A percentile compares a stretch with the other conserved stretches of the same genome.
phyloP scores from a whole-genome alignment of 2,888 invertebrate genomes.

The Drosophila helvetica region DNA sequence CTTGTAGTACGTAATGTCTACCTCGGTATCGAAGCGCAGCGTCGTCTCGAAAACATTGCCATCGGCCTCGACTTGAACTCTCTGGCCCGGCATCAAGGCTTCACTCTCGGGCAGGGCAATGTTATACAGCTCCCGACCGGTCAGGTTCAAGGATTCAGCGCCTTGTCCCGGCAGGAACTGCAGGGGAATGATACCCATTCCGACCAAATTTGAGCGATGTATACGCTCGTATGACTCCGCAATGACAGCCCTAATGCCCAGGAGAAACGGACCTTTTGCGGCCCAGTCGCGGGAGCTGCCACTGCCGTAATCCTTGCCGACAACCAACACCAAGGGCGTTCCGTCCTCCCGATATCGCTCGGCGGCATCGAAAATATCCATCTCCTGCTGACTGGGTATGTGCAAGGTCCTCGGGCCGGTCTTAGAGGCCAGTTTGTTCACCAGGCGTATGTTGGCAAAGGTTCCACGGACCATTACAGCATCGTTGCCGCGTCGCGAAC shows the following conservation, averaged over 20 bases:
- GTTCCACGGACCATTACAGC: conserved; percentile 87
- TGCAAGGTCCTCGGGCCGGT: conserved; percentile 87
- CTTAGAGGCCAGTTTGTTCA: conserved; percentile 82
- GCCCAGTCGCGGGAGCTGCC: conserved; percentile 84
- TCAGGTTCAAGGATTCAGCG: conserved; percentile 91
- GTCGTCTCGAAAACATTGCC: conserved; percentile 90
- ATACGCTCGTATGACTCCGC: conserved; percentile 99
- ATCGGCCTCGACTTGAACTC: conserved; percentile 89
- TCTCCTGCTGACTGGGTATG: conserved; percentile 87
- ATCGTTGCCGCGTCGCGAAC: conserved; percentile 98
- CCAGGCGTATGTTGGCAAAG: conserved; percentile 40
- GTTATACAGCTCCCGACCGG: conserved; percentile 91
- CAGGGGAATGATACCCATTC: conserved; percentile 98
- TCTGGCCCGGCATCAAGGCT: conserved; percentile 89
- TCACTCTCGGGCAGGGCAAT: conserved; percentile 88
- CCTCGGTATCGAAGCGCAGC: conserved; percentile 97
- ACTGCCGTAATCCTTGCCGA: conserved; percentile 91
- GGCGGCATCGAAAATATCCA: conserved; percentile 43
- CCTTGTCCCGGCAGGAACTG: conserved; percentile 93
- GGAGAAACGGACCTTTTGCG: conserved; percentile 97
- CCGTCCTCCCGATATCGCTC: conserved; percentile 27
- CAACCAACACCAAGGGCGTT: conserved; percentile 86
- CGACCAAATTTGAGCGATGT: conserved; percentile 98
- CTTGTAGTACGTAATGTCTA: conserved; percentile 95
- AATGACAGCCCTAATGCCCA: conserved; percentile 95